These are phyloP conservation scores for Gorilla gorilla DNA, from an alignment of 2,113 vertebrate species.

Conservation along the genomic window DNA sequence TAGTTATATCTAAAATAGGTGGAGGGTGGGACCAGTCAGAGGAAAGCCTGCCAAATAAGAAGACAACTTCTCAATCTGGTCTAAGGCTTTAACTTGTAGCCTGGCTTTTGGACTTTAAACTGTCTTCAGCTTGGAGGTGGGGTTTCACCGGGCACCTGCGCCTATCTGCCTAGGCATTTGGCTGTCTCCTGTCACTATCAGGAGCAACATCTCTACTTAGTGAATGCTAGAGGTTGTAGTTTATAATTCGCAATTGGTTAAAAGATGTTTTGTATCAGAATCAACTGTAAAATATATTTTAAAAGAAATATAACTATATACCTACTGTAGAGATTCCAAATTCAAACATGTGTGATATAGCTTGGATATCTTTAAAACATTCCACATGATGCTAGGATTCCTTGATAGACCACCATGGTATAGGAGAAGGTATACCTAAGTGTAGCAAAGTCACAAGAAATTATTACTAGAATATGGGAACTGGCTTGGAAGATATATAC, in stretches of 20 bases:
- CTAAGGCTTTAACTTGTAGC: too few relatives aligned
- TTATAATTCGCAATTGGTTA: background rate
- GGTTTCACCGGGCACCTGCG: too few relatives aligned
- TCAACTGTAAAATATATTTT: background rate
- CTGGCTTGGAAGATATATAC: background rate
- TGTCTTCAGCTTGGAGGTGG: too few relatives aligned
- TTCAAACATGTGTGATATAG: background rate
- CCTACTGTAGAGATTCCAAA: background rate
- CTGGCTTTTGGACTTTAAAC: too few relatives aligned
- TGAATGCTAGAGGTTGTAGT: background rate
- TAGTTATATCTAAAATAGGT: too few relatives aligned
- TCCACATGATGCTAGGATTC: background rate
- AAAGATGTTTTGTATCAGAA: background rate
- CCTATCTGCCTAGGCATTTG: too few relatives aligned
- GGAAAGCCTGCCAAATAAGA: too few relatives aligned
- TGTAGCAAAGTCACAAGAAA: background rate
- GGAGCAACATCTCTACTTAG: background rate
- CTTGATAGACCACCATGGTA: background rate
- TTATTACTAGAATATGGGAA: background rate
- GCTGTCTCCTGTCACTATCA: too few relatives aligned
- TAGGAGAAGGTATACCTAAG: background rate
- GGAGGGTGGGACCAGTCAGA: too few relatives aligned
- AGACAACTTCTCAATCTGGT: too few relatives aligned
- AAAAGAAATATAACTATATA: background rate
- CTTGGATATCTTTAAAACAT: background rate